Evolutionary conservation across 2,113 vertebrate species (phyloP), one percentile per base, ranked within the genome.

Genomic region (Petromus typicus): DNA sequence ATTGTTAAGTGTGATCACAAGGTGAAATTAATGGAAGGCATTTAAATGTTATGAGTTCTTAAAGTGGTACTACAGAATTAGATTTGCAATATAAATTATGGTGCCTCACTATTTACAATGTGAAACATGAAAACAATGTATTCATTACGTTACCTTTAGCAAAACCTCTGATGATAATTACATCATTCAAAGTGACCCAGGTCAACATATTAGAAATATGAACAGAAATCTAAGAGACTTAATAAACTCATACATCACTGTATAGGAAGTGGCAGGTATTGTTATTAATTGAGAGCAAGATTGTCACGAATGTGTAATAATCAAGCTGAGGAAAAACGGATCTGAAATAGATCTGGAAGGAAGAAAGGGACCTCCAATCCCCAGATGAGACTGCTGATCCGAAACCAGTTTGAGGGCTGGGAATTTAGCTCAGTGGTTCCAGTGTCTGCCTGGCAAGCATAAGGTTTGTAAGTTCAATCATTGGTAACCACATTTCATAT

Each of bases 161-260:
- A 91, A 95, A 95, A 96, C 45, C 84, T 95, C 56, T 67, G 63
- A 95, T 12, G 2, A 94, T 96, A 93, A 96, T 97, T 92, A 95
- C 96, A 97, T 96, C 84, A 94, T 90, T 93, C 92, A 90, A 96
- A 97, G 40, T 90, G 78, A 96, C 91, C 90, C 82, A 93, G 95
- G 86, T 93, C 92, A 97, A 85, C 85, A 97, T 94, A 96, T 97
- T 92, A 95, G 92, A 97, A 96, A 97, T 97, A 34, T 92, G 94
- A 95, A 95, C 92, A 97, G 95, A 95, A 97, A 97, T 95, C 92
- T 95, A 95, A 94, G 61, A 89, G 92, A 59, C 96, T 97, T 97
- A 96, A 95, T 96, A 97, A 97, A 97, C 91, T 73, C 89, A 93
- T 96, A 97, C 91, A 90, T 95, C 96, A 96, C 80, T 56, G 30